Evolutionary conservation across 2,888 invertebrate species (phyloP).

Genomic region (Aleiodes alternator): DNA sequence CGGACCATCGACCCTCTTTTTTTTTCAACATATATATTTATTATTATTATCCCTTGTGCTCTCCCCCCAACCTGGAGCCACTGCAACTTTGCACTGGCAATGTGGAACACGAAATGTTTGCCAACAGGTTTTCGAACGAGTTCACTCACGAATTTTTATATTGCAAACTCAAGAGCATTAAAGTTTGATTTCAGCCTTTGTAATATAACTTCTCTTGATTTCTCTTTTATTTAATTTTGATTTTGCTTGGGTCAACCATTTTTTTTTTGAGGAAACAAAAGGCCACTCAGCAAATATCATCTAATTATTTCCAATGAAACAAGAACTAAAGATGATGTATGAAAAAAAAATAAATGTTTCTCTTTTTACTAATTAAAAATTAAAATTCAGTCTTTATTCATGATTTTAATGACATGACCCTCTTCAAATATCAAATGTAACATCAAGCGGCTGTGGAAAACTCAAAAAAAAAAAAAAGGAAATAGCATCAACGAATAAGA

Average conservation of each 20-base stretch:
- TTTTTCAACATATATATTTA: neutral
- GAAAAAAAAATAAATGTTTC: too few relatives aligned
- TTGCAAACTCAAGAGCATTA: constrained; percentile 8
- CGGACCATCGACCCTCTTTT: constrained; percentile 17
- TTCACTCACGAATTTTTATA: constrained; percentile 17
- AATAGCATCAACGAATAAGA: neutral
- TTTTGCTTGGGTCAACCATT: neutral
- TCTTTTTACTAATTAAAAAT: too few relatives aligned
- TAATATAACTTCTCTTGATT: neutral
- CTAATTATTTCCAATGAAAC: too few relatives aligned
- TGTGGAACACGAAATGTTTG: constrained; percentile 19
- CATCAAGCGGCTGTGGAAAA: neutral
- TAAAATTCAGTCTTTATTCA: neutral
- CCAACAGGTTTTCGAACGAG: constrained; percentile 31
- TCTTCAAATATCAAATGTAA: neutral
- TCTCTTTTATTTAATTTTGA: neutral
- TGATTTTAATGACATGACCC: neutral
- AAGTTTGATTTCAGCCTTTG: constrained; percentile 19
- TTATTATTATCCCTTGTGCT: constrained; percentile 5
- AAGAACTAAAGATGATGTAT: too few relatives aligned
- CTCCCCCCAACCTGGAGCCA: constrained; percentile 1
- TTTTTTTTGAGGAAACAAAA: neutral
- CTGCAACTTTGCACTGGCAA: neutral
- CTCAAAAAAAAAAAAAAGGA: neutral
- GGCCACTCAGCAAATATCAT: too few relatives aligned